Conservation (phyloP, 1,140 invertebrate genomes). For the Leptopilina boulardi region DNA sequence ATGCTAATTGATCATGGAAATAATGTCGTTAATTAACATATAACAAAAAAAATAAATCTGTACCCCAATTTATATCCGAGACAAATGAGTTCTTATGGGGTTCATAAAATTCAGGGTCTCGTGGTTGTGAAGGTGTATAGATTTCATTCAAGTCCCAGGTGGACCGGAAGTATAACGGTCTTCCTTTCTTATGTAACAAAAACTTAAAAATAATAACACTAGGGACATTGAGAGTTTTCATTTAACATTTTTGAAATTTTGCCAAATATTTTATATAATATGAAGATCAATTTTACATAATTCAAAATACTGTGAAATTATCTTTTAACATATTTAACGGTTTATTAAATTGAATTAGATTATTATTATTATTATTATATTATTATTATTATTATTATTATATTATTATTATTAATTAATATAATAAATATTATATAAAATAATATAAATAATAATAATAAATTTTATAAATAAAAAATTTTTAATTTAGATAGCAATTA, state of each 20-base stretch:
- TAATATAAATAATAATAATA: too few relatives aligned
- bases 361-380: too few relatives aligned
- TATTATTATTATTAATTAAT: too few relatives aligned
- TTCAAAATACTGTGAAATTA: too few relatives aligned
- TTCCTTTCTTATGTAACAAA: not conserved
- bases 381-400: too few relatives aligned
- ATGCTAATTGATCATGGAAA: not conserved
- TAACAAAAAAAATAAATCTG: too few relatives aligned
- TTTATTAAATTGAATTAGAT: too few relatives aligned
- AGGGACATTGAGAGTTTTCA: not conserved
- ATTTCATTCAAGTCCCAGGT: constrained; percentile 13
- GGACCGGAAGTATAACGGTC: constrained; percentile 14
- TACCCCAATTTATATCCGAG: not conserved
- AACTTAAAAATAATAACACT: not conserved
- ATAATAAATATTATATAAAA: too few relatives aligned
- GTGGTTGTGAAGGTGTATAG: not conserved
- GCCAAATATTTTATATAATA: not conserved
- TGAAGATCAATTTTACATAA: too few relatives aligned
- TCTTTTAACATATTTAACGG: too few relatives aligned
- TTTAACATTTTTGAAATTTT: not conserved
- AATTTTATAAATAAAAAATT: too few relatives aligned
- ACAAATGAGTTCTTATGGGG: constrained; percentile 5
- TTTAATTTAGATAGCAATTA: too few relatives aligned
- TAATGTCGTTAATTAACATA: not conserved
- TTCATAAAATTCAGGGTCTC: not conserved